Conservation (phyloP, 92 coral and sea anemone species). For the Scolanthus callimorphus region DNA sequence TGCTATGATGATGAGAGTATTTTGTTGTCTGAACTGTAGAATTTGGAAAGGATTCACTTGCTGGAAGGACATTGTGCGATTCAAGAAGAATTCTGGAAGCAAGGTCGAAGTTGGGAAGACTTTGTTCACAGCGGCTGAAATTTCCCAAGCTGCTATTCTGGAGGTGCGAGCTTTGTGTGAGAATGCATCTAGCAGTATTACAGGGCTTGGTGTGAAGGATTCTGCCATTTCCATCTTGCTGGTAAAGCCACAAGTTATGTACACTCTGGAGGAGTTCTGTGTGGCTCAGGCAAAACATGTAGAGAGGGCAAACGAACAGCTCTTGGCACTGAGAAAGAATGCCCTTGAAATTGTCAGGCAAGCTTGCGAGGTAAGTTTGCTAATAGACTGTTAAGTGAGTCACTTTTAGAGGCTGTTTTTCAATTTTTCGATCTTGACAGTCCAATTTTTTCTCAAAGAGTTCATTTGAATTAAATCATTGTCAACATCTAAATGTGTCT, state of each 20-base stretch:
- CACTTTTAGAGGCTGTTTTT: too few relatives aligned
- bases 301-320: conserved; percentile 55
- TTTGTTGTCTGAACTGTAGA: conserved; percentile 35
- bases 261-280: conserved; percentile 66
- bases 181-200: conserved; percentile 83
- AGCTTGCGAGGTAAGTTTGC: conserved; percentile 98
- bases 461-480: too few relatives aligned
- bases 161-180: conserved; percentile 73
- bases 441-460: too few relatives aligned
- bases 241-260: conserved; percentile 36
- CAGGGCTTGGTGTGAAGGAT: conserved; percentile 64
- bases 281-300: conserved; percentile 46
- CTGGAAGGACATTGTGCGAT: conserved; percentile 90
- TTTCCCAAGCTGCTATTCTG: conserved; percentile 69
- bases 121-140: conserved; percentile 54
- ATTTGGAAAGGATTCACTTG: conserved; percentile 90
- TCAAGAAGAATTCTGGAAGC: conserved; percentile 52
- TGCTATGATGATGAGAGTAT: too few relatives aligned
- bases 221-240: conserved; percentile 60
- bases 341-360: conserved; percentile 62
- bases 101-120: conserved; percentile 54
- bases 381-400: too few relatives aligned
- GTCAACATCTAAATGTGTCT: too few relatives aligned
- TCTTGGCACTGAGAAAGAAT: conserved; percentile 46
- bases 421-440: too few relatives aligned